Evolutionary conservation across 2,888 invertebrate genomes (phyloP).

Genomic region (Tetanocera ferruginea): DNA sequence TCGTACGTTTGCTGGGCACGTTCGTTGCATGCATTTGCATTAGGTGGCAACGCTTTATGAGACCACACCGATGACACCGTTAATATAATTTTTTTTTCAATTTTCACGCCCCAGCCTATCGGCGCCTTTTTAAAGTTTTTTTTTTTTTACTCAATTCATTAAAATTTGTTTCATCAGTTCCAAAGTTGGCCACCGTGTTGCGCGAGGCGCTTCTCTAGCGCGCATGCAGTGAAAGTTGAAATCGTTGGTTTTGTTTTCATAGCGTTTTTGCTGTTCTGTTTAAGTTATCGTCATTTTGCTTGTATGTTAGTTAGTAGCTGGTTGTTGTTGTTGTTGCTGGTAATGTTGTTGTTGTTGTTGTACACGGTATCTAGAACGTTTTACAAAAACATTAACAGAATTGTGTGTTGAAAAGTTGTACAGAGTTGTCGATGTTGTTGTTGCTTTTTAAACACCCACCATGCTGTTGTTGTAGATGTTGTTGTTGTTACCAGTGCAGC

Average conservation of each 20-base stretch:
- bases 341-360: background rate
- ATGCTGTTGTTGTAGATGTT: background rate
- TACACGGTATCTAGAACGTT: too few relatives aligned
- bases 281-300: background rate
- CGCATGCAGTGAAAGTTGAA: constrained; percentile 7
- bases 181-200: background rate
- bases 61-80: background rate
- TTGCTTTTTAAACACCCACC: background rate
- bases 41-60: background rate
- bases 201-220: background rate
- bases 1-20: constrained; percentile 45
- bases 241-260: background rate
- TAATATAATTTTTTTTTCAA: background rate
- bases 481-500: background rate
- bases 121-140: background rate
- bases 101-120: background rate
- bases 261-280: background rate
- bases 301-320: constrained; percentile 8
- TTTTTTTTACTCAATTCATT: background rate
- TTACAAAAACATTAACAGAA: too few relatives aligned
- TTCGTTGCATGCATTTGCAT: constrained; percentile 21
- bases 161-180: background rate
- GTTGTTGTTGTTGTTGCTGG: background rate
- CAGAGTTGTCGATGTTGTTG: background rate
- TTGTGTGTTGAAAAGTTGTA: background rate